phyloP scores from a whole-genome alignment of 2,797 vertebrate genomes.

The Furcifer pardalis region DNA sequence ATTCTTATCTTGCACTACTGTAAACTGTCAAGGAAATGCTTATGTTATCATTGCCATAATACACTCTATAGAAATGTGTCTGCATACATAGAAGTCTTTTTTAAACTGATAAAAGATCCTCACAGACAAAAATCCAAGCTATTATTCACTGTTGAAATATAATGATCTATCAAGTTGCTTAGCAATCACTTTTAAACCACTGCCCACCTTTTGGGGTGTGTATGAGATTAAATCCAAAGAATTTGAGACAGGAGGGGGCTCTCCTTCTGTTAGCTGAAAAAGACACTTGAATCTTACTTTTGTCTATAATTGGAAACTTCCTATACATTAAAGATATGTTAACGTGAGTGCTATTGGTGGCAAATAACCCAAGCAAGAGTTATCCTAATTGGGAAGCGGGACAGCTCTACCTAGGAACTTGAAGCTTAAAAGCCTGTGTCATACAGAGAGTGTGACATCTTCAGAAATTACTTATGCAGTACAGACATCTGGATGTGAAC shows the following conservation, averaged over 20 bases:
- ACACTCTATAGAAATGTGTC: background rate
- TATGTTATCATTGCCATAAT: background rate
- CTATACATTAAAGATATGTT: conserved; percentile 21
- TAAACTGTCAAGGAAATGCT: background rate
- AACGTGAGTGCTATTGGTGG: fast-evolving
- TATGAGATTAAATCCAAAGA: conserved; percentile 26
- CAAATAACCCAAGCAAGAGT: conserved; percentile 20
- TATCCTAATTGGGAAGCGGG: background rate
- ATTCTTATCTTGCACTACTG: background rate
- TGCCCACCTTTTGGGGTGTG: conserved; percentile 4
- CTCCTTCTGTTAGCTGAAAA: conserved; percentile 20
- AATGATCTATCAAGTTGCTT: conserved; percentile 31
- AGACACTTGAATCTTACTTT: background rate
- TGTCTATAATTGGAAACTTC: conserved; percentile 22
- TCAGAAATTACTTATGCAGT: conserved; percentile 24
- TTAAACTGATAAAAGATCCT: conserved; percentile 24
- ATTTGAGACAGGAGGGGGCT: background rate
- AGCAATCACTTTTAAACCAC: conserved; percentile 32
- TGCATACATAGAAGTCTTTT: conserved; percentile 1
- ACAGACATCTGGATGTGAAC: background rate
- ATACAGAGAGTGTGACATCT: conserved; percentile 15
- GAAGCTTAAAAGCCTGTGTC: conserved; percentile 19
- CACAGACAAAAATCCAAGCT: conserved; percentile 3
- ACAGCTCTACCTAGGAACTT: conserved; percentile 5
- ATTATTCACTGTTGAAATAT: conserved; percentile 38